Percentiles rank a stretch among this genome's conserved stretches.
phyloP scores from a whole-genome alignment of 2,797 vertebrate genomes.

The Characodon lateralis region DNA sequence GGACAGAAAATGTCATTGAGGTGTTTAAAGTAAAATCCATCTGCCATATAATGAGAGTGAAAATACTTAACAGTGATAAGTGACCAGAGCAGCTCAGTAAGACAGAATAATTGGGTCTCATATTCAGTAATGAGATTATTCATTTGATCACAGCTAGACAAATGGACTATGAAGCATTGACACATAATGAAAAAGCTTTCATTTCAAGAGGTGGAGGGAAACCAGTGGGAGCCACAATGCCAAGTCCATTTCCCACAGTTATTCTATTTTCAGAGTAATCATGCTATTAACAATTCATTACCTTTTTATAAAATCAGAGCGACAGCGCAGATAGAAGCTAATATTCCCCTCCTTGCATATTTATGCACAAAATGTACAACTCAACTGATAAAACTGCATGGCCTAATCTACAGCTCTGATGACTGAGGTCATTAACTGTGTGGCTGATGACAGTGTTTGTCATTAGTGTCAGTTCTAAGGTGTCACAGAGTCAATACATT shows the following conservation, averaged over 20 bases:
- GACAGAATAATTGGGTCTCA: conserved; percentile 47
- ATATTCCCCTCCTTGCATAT: conserved; percentile 56
- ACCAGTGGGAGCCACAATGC: conserved; percentile 43
- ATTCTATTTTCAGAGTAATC: conserved; percentile 66
- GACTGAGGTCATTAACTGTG: conserved; percentile 57
- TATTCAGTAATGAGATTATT: conserved; percentile 54
- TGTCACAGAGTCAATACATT: conserved; percentile 65
- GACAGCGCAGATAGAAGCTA: conserved; percentile 54
- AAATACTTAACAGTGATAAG: conserved; percentile 41
- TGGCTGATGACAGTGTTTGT: conserved; percentile 39
- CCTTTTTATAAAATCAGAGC: conserved; percentile 59
- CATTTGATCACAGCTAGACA: conserved; percentile 53
- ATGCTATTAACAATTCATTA: conserved; percentile 71
- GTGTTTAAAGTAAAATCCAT: conserved; percentile 22
- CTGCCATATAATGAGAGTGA: conserved; percentile 5
- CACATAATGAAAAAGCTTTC: conserved; percentile 60
- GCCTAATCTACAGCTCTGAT: conserved; percentile 52
- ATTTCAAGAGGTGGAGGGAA: conserved; percentile 37
- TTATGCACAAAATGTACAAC: conserved; percentile 53
- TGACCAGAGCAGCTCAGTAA: conserved; percentile 34
- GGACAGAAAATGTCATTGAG: conserved; percentile 22
- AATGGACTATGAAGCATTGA: conserved; percentile 56
- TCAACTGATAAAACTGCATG: conserved; percentile 17
- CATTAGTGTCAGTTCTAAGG: conserved; percentile 57
- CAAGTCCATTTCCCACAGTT: conserved; percentile 51